Evolutionary conservation across 1,140 invertebrate species (phyloP).

Genomic region (Drosophila insularis): DNA sequence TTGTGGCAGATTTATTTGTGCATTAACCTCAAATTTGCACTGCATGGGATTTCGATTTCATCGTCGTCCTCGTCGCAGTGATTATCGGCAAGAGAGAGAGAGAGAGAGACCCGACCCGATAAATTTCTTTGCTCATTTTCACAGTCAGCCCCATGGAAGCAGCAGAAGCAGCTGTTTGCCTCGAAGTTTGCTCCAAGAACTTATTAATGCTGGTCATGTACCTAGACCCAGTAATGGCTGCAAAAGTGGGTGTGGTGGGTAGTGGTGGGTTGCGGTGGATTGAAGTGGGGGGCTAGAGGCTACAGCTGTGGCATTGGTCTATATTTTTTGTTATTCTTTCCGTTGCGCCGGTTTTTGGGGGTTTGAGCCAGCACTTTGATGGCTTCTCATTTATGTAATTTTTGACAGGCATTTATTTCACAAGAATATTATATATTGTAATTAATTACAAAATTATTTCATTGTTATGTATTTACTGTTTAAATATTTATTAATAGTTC

Average conservation of each 20-base stretch:
- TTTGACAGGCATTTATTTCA: slow-evolving; percentile 55
- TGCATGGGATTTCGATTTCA: slow-evolving; percentile 56
- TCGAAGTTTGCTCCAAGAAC: slow-evolving; percentile 47
- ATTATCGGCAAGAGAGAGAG: slow-evolving; percentile 44
- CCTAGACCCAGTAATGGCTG: slow-evolving; percentile 39
- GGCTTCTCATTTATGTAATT: slow-evolving; percentile 70
- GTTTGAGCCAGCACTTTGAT: slow-evolving; percentile 61
- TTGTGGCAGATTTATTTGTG: slow-evolving; percentile 80
- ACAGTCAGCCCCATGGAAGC: slow-evolving; percentile 20
- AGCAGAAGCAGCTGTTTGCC: slow-evolving; percentile 61
- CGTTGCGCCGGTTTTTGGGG: too few relatives aligned
- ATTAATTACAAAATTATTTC: slow-evolving; percentile 4
- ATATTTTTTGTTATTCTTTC: slow-evolving; percentile 26
- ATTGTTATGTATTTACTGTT: neutral
- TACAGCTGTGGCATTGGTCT: slow-evolving; percentile 65
- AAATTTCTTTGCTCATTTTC: slow-evolving; percentile 63
- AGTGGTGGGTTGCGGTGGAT: neutral
- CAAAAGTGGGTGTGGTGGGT: neutral
- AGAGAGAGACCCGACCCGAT: slow-evolving; percentile 44
- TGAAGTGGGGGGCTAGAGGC: neutral
- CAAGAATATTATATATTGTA: neutral
- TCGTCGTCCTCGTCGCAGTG: slow-evolving; percentile 38
- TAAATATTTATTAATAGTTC: too few relatives aligned
- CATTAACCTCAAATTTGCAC: slow-evolving; percentile 79
- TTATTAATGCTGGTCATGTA: slow-evolving; percentile 78